Conservation (phyloP, 2,797 vertebrate species). For the Mus caroli region DNA sequence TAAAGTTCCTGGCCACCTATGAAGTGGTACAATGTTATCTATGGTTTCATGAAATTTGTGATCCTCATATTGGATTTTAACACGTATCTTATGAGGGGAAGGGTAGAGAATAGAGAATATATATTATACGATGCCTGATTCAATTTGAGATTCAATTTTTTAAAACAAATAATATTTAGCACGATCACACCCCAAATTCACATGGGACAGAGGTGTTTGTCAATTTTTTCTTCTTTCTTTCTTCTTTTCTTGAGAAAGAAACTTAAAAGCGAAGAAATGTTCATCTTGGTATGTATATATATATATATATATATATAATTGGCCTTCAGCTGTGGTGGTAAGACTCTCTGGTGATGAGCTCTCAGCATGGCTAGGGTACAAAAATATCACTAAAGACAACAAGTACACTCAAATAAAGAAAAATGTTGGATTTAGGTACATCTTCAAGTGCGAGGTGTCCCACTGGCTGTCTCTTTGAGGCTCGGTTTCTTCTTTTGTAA, state of each 20-base stretch:
- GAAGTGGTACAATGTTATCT: not conserved
- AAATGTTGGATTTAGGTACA: not conserved
- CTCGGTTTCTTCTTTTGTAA: not conserved
- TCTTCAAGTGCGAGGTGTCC: not conserved
- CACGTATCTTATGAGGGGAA: not conserved
- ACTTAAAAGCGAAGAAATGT: not conserved
- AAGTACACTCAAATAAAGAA: not conserved
- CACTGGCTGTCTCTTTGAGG: not conserved
- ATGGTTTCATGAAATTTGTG: not conserved
- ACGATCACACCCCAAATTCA: not conserved
- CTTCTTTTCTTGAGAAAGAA: not conserved
- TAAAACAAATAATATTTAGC: not conserved
- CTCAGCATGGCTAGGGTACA: not conserved
- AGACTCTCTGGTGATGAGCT: not conserved
- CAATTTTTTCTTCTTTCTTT: not conserved
- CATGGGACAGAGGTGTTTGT: not conserved
- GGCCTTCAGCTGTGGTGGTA: not conserved
- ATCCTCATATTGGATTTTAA: not conserved
- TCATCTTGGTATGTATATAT: too few species aligned
- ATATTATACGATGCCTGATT: not conserved
- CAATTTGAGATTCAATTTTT: not conserved
- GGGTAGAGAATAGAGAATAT: not conserved
- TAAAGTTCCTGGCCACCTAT: not conserved
- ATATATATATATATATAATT: constrained; percentile 20
- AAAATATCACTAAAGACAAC: not conserved